Evolutionary conservation across 2,113 vertebrate genomes (phyloP).

Genomic region (Protobothrops flavoviridis): DNA sequence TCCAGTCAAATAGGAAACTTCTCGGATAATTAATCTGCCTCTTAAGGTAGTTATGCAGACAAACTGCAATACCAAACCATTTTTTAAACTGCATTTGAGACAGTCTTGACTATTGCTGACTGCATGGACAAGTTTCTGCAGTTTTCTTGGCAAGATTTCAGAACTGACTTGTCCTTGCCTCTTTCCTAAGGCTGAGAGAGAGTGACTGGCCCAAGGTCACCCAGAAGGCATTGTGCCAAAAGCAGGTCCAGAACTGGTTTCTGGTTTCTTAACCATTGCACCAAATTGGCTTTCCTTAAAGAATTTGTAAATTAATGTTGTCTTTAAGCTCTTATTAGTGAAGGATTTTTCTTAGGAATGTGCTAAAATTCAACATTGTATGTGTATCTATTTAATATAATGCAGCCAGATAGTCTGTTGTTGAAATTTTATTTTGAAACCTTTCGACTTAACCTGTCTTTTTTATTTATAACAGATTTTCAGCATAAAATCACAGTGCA

Average conservation of each 20-base stretch:
- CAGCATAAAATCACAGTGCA: slow-evolving; percentile 98
- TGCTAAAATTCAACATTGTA: background rate
- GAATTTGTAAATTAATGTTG: background rate
- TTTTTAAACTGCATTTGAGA: background rate
- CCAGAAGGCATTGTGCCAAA: background rate
- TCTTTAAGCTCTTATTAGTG: background rate
- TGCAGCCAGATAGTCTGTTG: background rate
- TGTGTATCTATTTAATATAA: background rate
- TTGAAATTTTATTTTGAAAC: slow-evolving; percentile 4
- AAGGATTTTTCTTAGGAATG: background rate
- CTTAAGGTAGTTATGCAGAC: background rate
- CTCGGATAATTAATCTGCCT: background rate
- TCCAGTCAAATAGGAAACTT: background rate
- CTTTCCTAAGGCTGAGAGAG: background rate
- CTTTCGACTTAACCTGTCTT: background rate
- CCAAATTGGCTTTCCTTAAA: background rate
- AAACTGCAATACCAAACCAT: background rate
- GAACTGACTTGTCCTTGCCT: background rate
- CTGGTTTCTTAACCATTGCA: background rate
- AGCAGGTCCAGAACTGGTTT: background rate
- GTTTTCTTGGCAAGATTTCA: background rate
- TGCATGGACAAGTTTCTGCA: background rate
- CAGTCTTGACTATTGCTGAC: background rate
- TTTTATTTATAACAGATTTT: slow-evolving; percentile 77
- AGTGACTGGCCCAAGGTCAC: background rate